These are phyloP conservation scores for Nesometra sesokonis DNA, from an alignment of 35 echinoderm and acorn worm genomes.

Conservation along the genomic window DNA sequence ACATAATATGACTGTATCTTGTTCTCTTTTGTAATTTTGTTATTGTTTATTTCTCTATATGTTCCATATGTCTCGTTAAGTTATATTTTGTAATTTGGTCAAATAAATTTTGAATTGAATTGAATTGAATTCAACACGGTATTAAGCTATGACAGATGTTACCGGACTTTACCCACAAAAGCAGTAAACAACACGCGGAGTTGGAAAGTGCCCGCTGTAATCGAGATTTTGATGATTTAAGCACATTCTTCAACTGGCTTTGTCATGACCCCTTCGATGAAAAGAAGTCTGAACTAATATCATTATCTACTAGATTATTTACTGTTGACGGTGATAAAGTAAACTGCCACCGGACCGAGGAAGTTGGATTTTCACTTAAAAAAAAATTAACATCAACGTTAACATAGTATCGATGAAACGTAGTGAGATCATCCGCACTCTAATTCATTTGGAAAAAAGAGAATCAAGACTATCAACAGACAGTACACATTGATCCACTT, in stretches of 20 bases:
- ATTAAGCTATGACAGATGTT: background rate
- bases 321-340: background rate
- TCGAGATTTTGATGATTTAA: slow-evolving; percentile 5
- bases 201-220: background rate
- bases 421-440: too few relatives aligned
- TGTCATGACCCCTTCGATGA: background rate
- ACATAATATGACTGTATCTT: too few relatives aligned
- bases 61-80: too few relatives aligned
- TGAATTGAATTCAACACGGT: too few relatives aligned
- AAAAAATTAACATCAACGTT: background rate
- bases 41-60: too few relatives aligned
- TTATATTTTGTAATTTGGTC: too few relatives aligned
- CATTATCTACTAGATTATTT: slow-evolving; percentile 5
- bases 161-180: background rate
- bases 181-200: slow-evolving; percentile 9
- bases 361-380: background rate
- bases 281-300: background rate
- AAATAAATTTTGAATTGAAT: too few relatives aligned
- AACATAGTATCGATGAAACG: too few relatives aligned
- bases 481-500: too few relatives aligned
- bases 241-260: background rate
- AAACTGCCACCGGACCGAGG: slow-evolving; percentile 16
- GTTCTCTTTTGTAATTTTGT: too few relatives aligned
- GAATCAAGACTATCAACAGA: too few relatives aligned
- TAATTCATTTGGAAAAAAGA: too few relatives aligned